Evolutionary conservation across 2,888 invertebrate species (phyloP), one percentile per base, ranked within the genome.

Genomic region (Chrysolina haemoptera): DNA sequence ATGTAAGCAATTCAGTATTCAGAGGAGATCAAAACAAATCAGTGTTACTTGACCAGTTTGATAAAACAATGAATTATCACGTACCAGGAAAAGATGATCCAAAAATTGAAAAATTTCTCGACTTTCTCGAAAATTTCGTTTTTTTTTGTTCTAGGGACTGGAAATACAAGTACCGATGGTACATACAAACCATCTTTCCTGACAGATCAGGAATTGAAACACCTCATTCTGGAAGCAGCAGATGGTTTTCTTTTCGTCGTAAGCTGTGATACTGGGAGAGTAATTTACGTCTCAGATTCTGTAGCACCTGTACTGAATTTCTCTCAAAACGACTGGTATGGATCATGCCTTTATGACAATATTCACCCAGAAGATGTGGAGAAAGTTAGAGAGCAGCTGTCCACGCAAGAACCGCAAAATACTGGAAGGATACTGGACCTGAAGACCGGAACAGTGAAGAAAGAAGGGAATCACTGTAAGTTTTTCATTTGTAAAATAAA

Each of bases 201-300:
- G 76, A 99, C 99, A 70, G 99, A 99, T 89, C 98, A 99, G 89
- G 99, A 99, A 89, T 90, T 99, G 79, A 99, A 99, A 88, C 99
- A 99, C 90, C 91, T 99, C 82, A 99, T 99, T 82, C 91, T 99
- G 79, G 99, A 99, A 91, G 99, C 99, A 43, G 99, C 99, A 14
- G 99, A 99, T 90, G 99, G 99, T 1, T 99, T 99, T 89, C 91
- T 99, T 70, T 96, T 96, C 88, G 98, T 98, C 62, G 96, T 97
- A 55, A 97, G 97, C 85, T 99, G 99, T 89, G 99, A 99, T 89
- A 96, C 96, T 12, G 99, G 99, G 4, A 92, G 98, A 83, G 93
- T 99, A 77, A 97, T 99, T 84, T 99, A 99, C 86, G 98, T 99
- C 67, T 98, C 99, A 66, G 99, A 99, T 90, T 98, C 98, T 53